Evolutionary conservation across 1,140 invertebrate species (phyloP), one percentile per base, ranked within the genome.

Genomic region (Zaprionus tsacasi): DNA sequence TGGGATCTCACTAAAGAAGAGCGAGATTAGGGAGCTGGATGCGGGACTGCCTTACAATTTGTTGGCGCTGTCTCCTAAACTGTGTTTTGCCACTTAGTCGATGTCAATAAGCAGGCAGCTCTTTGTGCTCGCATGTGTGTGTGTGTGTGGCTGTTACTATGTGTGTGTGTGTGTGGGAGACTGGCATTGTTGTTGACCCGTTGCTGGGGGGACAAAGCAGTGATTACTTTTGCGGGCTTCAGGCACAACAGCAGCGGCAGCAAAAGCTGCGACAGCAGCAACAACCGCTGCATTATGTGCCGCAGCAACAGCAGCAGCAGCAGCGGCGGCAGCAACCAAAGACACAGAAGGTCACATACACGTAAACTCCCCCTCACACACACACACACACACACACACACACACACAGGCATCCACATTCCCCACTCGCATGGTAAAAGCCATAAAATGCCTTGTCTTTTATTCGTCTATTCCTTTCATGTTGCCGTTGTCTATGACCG

Each of bases 321-420:
- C 77, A 77, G 71, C 77, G 74, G 71, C 77, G 74, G 71, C 79
- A 74, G 63, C 77, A 78, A 68, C 70, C 80, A 88, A 88, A 88
- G 85, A 70, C 86, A 79, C 43, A 74, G 81, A 88, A 89, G 85
- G 85, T 87, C 82, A 87, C 65, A 82, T 52, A 63, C 54, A 69
- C 17, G 38, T 55, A 48, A 40, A 54, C 17, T 43, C 27, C 17
- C 45, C 2, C 21, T 1, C n/a, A 61, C 56, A 13, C 45, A 60
- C 21, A 21, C n/a, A 61, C 56, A 13, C 45, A 60, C 43, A 50
- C 43, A 33, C 13, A 52, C 21, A 60, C 56, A 48, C 48, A 48
- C 33, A 58, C 25, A 64, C n/a, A 52, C 25, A 30, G 8, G 43
- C 12, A 66, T 15, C 30, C 35, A 25, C 43, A 27, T 45, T 45